Conservation (phyloP, 2,888 invertebrate species). For the Ferdinandea cuprea region DNA sequence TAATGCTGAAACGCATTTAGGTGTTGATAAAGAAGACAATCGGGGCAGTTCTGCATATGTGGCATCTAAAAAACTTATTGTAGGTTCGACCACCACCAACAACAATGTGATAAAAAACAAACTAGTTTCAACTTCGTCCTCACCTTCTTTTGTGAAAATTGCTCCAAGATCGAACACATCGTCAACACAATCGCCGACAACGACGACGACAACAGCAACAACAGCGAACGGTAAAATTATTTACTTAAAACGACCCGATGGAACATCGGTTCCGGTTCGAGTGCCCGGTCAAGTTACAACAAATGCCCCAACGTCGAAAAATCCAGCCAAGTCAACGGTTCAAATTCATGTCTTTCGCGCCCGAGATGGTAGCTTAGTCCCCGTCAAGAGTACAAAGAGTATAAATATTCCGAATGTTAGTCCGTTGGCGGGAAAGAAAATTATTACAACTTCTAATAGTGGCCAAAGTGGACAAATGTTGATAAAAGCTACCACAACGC, state of each 20-base stretch:
- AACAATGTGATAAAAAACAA: constrained; percentile 62
- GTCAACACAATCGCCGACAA: constrained; percentile 24
- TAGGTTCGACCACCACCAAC: constrained; percentile 25
- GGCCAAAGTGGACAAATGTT: constrained; percentile 61
- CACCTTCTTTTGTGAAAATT: constrained; percentile 52
- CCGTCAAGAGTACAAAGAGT: constrained; percentile 75
- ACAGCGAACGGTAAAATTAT: constrained; percentile 83
- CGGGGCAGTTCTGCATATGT: background rate
- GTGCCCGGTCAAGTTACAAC: constrained; percentile 38
- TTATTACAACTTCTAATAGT: constrained; percentile 74
- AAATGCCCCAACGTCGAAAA: constrained; percentile 50
- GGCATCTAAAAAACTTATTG: constrained; percentile 16
- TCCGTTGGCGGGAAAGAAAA: constrained; percentile 74
- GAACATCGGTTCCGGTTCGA: constrained; percentile 60
- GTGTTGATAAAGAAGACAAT: constrained; percentile 15
- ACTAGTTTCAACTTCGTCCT: constrained; percentile 12
- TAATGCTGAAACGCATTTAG: background rate
- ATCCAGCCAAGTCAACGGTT: constrained; percentile 68
- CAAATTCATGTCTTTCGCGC: constrained; percentile 79
- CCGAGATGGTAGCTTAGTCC: constrained; percentile 77
- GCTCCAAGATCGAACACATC: constrained; percentile 42
- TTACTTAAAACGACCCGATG: constrained; percentile 82
- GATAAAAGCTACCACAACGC: constrained; percentile 72
- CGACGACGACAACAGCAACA: constrained; percentile 77
- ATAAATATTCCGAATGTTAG: constrained; percentile 68